Evolutionary conservation across 2,113 vertebrate species (phyloP), one percentile per base, ranked within the genome.

Genomic region (Stigmatopora nigra): DNA sequence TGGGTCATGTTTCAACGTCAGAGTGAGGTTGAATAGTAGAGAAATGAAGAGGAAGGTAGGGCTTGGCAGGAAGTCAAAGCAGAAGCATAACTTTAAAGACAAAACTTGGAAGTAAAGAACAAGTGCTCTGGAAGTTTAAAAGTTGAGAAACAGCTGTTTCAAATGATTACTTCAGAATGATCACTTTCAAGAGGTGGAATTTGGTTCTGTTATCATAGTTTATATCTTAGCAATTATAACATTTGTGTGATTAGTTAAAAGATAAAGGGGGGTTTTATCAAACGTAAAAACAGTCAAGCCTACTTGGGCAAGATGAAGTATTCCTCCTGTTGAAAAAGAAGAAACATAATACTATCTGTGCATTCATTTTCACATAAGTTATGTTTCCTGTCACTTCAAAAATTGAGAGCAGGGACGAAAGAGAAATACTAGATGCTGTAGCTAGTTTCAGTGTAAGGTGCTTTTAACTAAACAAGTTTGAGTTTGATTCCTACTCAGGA

Each of bases 11-110:
- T 65, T 51, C 51, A 11, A 20, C 62, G 45, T 57, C 49, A 15
- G n/a, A 72, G 63, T 35, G 57, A 14, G 58, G 35, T 38, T 55
- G 22, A 66, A 15, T 60, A 64, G 31, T 65, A 38, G 68, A 67
- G 15, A 55, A 22, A 7, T 56, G 53, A 56, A 16, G 13, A 22
- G 7, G 53, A 70, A 70, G 22, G 44, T 71, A 48, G 66, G 64
- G 19, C 44, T 78, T 63, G 63, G 71, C 53, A 73, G 74, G 63
- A 78, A 56, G 76, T 61, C 49, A 6, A 62, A 65, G 67, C 16
- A 36, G 16, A 56, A 75, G 55, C 15, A 45, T 7, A 45, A 68
- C 36, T 44, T 49, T 44, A 55, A 68, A 72, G 22, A 17, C 44
- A 46, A 0, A 58, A 47, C 3, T 1, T 48, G 41, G 36, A 57